Percentiles rank a stretch among this genome's conserved stretches.
phyloP scores from a whole-genome alignment of 2,888 invertebrate genomes.

The Molorchus minor region DNA sequence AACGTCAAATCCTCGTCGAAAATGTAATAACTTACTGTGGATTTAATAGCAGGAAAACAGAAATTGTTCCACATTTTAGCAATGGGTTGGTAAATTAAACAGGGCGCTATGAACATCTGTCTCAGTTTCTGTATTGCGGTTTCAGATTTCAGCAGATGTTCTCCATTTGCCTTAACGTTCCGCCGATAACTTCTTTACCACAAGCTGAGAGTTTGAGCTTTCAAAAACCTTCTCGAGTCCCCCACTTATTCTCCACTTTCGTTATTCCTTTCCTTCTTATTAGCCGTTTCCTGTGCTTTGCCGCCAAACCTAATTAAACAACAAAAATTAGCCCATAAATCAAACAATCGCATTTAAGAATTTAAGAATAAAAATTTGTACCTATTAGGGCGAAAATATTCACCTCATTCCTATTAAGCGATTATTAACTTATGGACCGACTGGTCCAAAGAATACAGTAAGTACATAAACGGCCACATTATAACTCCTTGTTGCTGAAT shows the following conservation, averaged over 20 bases:
- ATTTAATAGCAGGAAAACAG: conserved; percentile 40
- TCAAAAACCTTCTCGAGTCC: conserved; percentile 1
- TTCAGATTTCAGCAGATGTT: conserved; percentile 49
- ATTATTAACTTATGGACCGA: too few species aligned
- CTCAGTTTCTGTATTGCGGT: conserved; percentile 44
- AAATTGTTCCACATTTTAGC: conserved; percentile 44
- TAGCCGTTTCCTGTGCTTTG: conserved; percentile 14
- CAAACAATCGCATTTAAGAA: conserved; percentile 10
- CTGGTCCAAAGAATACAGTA: too few species aligned
- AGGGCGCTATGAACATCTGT: conserved; percentile 46
- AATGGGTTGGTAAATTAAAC: conserved; percentile 45
- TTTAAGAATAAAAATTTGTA: too few species aligned
- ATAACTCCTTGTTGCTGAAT: too few species aligned
- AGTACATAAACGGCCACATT: too few species aligned
- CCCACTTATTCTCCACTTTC: conserved; percentile 7
- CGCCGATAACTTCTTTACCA: conserved; percentile 40
- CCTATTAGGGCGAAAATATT: too few species aligned
- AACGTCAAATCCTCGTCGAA: conserved; percentile 28
- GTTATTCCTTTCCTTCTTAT: conserved; percentile 12
- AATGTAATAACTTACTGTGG: conserved; percentile 35
- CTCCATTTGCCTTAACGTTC: conserved; percentile 38
- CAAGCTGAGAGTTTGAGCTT: conserved; percentile 5
- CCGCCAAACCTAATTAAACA: conserved; percentile 23
- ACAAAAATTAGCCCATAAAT: conserved; percentile 26
- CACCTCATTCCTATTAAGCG: too few species aligned